Percentiles rank a stretch among this genome's conserved stretches.
Conservation (phyloP, 2,797 vertebrate species). For the Ficedula albicollis region DNA sequence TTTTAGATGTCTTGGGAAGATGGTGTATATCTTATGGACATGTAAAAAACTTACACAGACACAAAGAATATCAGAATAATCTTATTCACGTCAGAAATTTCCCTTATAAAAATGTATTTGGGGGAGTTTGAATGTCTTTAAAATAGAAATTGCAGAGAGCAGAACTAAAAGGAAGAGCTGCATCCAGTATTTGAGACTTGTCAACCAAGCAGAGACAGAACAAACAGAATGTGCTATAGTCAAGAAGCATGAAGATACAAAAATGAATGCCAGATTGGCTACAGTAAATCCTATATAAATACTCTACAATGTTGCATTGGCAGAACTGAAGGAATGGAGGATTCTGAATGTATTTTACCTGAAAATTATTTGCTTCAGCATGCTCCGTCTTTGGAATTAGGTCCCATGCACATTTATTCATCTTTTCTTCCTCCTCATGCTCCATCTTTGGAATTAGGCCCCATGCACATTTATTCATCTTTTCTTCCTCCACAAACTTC, state of each 20-base stretch:
- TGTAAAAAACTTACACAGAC: neutral
- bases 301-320: neutral
- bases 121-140: neutral
- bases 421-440: neutral
- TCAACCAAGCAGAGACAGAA: neutral
- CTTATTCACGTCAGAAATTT: neutral
- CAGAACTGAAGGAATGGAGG: neutral
- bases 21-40: neutral
- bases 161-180: neutral
- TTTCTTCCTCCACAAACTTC: neutral
- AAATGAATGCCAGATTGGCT: neutral
- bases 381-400: neutral
- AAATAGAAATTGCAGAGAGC: neutral
- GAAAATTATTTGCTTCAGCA: neutral
- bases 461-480: neutral
- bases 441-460: no score
- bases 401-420: neutral
- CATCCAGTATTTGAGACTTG: neutral
- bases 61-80: neutral
- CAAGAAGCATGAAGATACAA: neutral
- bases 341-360: neutral
- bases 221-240: neutral
- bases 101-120: neutral
- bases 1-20: neutral
- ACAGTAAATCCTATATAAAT: neutral